Base-by-base conservation (phyloP, 2,888 invertebrate species). In the Thera obeliscata region DNA sequence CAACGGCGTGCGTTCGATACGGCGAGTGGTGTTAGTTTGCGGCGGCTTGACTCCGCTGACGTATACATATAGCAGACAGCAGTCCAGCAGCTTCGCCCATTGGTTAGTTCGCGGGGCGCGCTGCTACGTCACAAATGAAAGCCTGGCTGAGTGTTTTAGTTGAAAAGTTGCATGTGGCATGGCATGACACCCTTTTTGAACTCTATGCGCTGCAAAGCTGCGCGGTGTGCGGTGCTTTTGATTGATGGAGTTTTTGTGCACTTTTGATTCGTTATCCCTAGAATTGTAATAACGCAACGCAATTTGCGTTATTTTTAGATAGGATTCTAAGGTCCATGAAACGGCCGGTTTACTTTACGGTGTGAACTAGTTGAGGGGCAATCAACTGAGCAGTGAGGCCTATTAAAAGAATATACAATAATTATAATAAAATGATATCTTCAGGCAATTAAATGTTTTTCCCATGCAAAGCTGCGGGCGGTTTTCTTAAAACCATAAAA, bases 41-140 rank as follows among this genome's bases (percentile, higher is more conserved):
- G 81, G 80, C 78, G 78, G 78, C 74, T 79, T 78, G 78, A 70
- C 74, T 60, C 74, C 77, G 75, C 78, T 82, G 84, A 84, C 82
- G 89, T 89, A 87, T 91, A 89, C 90, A 91, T 66, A 66, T 69
- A 69, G 69, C 59, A 7, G 56, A 74, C 83, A 80, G 77, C 78
- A 78, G 41, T 41, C 41, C 5, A 41, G 76, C 70, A 75, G 77
- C 70, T 73, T 35, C 43, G 78, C 76, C 61, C 75, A 90, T 91
- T 90, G 91, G 90, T 67, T 67, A 77, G 70, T 56, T 66, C 65
- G 69, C 82, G 87, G 80, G 89, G 89, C 87, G 89, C 89, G 88
- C 85, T 78, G 78, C 79, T 84, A 89, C 88, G 89, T 87, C 88
- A 90, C 63, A 76, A 79, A 85, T 82, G 82, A 88, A 90, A 90